Conservation (phyloP, 1,140 invertebrate genomes). For the Drosophila tropicalis region DNA sequence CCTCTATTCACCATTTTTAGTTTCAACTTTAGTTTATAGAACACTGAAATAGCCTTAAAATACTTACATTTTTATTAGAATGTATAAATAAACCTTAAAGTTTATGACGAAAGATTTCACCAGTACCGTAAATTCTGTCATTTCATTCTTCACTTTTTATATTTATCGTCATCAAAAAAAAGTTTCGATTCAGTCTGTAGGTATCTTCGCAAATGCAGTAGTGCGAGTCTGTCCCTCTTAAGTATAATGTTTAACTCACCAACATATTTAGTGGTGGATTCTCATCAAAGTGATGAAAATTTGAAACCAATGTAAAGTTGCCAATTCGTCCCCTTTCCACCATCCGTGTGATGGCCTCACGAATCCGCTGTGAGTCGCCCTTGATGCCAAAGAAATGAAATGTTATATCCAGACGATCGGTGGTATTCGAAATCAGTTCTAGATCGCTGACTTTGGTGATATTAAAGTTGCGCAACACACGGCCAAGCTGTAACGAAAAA, state of each 20-base stretch:
- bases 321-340: conserved; percentile 86
- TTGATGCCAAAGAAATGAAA: conserved; percentile 87
- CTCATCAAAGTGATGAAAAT: conserved; percentile 86
- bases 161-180: no score
- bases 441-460: conserved; percentile 87
- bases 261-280: conserved; percentile 85
- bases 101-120: no score
- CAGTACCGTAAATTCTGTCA: no score
- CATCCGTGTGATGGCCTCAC: conserved; percentile 86
- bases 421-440: conserved; percentile 87
- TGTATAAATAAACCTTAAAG: no score
- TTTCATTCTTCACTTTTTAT: no score
- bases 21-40: no score
- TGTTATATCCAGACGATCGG: conserved; percentile 86
- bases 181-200: no score
- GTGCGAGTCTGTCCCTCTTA: no score
- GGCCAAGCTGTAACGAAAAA: conserved; percentile 85
- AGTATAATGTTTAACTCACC: conserved; percentile 74
- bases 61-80: no score
- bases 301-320: conserved; percentile 86
- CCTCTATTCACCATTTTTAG: no score
- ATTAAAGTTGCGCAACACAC: conserved; percentile 87
- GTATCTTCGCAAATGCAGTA: no score
- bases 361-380: conserved; percentile 86
- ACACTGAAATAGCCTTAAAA: no score